Conservation (phyloP, 2,113 vertebrate species). For the Glareola pratincola region DNA sequence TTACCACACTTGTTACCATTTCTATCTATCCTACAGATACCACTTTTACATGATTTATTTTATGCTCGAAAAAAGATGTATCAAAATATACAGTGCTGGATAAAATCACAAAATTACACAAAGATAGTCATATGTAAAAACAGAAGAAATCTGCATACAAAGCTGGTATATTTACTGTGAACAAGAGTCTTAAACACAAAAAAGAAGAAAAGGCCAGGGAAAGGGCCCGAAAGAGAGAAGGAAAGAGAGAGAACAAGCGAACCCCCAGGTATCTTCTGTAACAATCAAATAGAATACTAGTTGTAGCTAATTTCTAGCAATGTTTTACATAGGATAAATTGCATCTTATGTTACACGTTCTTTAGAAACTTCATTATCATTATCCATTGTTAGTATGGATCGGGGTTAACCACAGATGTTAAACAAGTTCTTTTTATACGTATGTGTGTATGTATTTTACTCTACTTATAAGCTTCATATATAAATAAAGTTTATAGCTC, state of each 20-base stretch:
- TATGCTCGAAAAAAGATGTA: neutral
- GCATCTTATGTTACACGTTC: neutral
- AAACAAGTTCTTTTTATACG: neutral
- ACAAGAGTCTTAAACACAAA: neutral
- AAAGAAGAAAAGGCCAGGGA: neutral
- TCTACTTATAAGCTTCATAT: rapidly evolving
- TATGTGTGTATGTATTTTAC: neutral
- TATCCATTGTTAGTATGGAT: neutral
- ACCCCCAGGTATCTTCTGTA: neutral
- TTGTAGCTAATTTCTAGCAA: neutral
- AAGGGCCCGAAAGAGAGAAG: neutral
- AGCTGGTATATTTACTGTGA: neutral
- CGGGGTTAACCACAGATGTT: neutral
- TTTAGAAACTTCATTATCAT: neutral
- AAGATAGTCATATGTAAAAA: neutral
- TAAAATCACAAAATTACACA: neutral
- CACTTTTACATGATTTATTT: neutral
- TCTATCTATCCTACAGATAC: neutral
- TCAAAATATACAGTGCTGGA: rapidly evolving
- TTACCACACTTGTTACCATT: neutral
- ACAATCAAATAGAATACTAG: rapidly evolving
- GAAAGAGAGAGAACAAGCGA: neutral
- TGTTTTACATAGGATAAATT: neutral
- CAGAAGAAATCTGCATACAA: neutral
- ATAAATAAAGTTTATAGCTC: neutral